Conservation (phyloP, 2,113 vertebrate species). For the Coracopsis vasa region DNA sequence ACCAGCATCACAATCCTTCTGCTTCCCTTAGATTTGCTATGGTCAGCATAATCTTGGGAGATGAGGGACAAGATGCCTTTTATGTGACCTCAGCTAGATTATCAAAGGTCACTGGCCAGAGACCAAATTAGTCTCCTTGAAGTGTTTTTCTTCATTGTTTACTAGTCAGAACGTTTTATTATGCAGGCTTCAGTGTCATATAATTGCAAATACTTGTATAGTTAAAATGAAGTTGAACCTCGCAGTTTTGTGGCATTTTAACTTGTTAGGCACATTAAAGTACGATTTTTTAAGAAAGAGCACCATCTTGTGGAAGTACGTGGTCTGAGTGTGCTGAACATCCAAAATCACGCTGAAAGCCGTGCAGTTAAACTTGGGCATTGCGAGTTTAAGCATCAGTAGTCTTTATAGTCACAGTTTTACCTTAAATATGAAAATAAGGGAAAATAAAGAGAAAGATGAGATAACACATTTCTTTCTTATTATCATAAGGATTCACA, state of each 20-base stretch:
- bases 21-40: background rate
- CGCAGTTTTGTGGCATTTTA: background rate
- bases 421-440: background rate
- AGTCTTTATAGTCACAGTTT: background rate
- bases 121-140: background rate
- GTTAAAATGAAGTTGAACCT: background rate
- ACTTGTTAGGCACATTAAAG: background rate
- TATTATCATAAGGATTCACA: background rate
- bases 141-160: background rate
- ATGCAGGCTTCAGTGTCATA: background rate
- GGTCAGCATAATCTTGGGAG: background rate
- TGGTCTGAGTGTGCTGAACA: background rate
- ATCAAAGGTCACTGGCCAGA: background rate
- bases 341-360: background rate
- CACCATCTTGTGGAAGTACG: constrained; percentile 67
- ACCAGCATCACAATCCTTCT: accelerated
- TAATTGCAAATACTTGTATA: background rate
- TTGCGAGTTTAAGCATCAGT: background rate
- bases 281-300: constrained; percentile 52
- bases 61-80: background rate
- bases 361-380: accelerated
- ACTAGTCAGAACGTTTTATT: background rate
- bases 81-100: background rate
- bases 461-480: background rate
- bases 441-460: background rate